These are phyloP conservation scores for Drosophila kokeensis DNA, from an alignment of 2,888 invertebrate species.

Conservation along the genomic window DNA sequence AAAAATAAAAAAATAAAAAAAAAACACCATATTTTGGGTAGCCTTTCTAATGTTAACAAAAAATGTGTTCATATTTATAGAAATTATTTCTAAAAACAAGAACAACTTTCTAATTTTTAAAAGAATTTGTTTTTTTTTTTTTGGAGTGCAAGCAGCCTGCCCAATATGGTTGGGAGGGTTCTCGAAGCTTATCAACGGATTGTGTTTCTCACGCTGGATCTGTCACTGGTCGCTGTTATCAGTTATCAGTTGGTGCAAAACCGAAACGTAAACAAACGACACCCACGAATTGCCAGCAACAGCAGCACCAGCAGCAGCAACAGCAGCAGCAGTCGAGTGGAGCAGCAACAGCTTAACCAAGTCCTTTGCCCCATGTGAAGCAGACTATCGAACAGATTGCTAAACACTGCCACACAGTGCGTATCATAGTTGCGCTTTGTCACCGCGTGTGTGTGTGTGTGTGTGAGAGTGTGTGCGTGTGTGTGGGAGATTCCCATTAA, in stretches of 20 bases:
- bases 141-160: neutral
- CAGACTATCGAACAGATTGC: slow-evolving; percentile 58
- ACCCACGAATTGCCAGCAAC: slow-evolving; percentile 63
- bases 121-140: neutral
- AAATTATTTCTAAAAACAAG: neutral
- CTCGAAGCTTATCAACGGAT: slow-evolving; percentile 66
- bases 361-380: slow-evolving; percentile 53
- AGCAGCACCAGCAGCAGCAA: slow-evolving; percentile 13
- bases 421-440: slow-evolving; percentile 54
- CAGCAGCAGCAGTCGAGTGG: slow-evolving; percentile 16
- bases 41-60: neutral
- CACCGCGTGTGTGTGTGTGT: neutral
- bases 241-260: slow-evolving; percentile 54
- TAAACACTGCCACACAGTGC: slow-evolving; percentile 55
- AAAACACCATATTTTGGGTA: neutral
- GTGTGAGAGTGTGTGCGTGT: slow-evolving; percentile 11
- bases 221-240: slow-evolving; percentile 28
- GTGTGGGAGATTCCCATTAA: slow-evolving; percentile 49
- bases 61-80: neutral
- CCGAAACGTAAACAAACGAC: slow-evolving; percentile 81
- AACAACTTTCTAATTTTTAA: neutral
- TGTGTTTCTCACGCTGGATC: slow-evolving; percentile 79
- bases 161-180: neutral
- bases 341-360: slow-evolving; percentile 6
- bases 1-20: neutral